Conservation (phyloP, 2,113 vertebrate genomes). For the Sigmodon hispidus region DNA sequence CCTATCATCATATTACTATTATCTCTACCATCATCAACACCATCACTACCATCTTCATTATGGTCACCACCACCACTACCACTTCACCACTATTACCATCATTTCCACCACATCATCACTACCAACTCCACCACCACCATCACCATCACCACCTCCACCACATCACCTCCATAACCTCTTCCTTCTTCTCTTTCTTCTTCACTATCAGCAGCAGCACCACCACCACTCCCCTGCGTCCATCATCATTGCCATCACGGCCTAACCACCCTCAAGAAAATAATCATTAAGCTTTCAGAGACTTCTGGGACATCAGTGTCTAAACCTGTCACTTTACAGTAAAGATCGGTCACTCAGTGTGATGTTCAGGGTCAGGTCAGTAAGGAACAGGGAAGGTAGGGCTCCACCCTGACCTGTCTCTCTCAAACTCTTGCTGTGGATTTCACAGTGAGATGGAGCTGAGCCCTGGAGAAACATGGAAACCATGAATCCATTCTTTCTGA, state of each 20-base stretch:
- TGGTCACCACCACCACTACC: not conserved
- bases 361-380: not conserved
- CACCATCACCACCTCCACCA: too few species aligned
- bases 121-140: rapidly evolving
- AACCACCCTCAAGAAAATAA: too few species aligned
- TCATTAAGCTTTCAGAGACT: not conserved
- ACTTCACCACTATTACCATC: rapidly evolving
- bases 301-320: not conserved
- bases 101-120: rapidly evolving
- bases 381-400: not conserved
- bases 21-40: not conserved
- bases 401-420: not conserved
- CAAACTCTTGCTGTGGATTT: not conserved
- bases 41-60: not conserved
- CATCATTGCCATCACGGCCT: not conserved
- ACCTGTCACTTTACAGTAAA: too few species aligned
- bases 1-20: too few species aligned
- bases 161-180: too few species aligned
- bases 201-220: not conserved
- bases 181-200: too few species aligned
- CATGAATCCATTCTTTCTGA: not conserved
- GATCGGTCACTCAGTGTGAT: not conserved
- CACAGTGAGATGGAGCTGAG: rapidly evolving
- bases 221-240: rapidly evolving
- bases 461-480: not conserved